Conservation (phyloP, 2,113 vertebrate species). For the Aspiorhynchus laticeps region DNA sequence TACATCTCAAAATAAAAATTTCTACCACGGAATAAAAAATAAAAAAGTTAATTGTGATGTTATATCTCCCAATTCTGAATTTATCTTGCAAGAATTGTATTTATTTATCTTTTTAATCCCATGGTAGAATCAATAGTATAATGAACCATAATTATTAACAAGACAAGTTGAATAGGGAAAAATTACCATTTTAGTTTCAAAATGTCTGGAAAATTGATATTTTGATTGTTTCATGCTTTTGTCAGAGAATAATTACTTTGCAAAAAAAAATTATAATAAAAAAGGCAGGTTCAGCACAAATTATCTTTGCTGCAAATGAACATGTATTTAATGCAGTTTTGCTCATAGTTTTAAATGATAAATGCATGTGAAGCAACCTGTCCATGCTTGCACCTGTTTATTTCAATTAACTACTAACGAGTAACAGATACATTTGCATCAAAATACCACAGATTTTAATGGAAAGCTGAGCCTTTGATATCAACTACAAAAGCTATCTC, state of each 20-base stretch:
- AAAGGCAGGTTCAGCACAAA: no score
- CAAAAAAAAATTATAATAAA: no score
- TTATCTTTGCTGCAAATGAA: no score
- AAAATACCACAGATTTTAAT: background rate
- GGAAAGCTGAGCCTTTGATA: background rate
- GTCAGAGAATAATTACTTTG: background rate
- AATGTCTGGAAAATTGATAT: background rate
- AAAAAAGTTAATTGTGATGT: background rate
- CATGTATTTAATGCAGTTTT: background rate
- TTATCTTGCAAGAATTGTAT: no score
- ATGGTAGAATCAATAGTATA: no score
- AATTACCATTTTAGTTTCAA: background rate
- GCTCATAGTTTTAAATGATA: constrained; percentile 3
- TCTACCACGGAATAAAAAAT: no score
- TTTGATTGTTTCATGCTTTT: background rate
- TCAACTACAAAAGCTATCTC: background rate
- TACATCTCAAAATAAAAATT: no score
- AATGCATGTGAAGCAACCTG: background rate
- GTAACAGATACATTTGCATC: background rate
- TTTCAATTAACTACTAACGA: background rate
- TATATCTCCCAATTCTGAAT: no score
- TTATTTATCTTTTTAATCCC: no score
- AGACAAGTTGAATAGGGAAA: background rate
- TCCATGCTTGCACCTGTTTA: background rate
- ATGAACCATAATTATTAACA: background rate